Base-by-base conservation (phyloP, 1,140 invertebrate genomes). In the Eulimnadia texana region DNA sequence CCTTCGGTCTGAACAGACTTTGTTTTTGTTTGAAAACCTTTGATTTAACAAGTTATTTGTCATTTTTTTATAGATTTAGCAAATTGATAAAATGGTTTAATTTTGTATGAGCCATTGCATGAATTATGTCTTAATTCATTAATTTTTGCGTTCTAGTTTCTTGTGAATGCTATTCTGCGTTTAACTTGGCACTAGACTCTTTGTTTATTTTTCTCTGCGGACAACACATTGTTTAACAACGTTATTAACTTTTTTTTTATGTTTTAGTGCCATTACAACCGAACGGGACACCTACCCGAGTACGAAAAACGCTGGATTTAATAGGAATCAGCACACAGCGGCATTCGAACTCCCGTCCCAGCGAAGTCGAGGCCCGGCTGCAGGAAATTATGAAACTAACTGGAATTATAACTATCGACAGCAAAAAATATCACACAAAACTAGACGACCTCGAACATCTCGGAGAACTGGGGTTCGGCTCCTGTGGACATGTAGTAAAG, bases 401-500 rank as follows among this genome's bases (percentile, higher is more conserved):
- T 70, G 90, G 90, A 53, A 85, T 90, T 64, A 72, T 95, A 33
- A 90, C 80, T 64, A 85, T 94, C 60, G 81, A 88, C 68, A 85
- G 84, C 47, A 70, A 73, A 24, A 56, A 60, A 25, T 67, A 67
- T 53, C 57, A 70, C 42, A 67, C 69, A n/a, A 68, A 65, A 33
- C 68, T 69, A 11, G 88, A 90, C 78, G 88, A 90, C 72, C 76
- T 91, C 66, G 85, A 86, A 68, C 85, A 72, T 53, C 51, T 78
- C n/a, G 76, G 86, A 70, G 88, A 94, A 72, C 80, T 98, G 63
- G 95, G 94, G 2, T 81, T 90, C 65, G 95, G 94, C 11, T 93
- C 93, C 13, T 98, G 96, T 79, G 93, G 94, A 3, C 85, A 93
- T 71, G 94, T 98, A 3, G 89, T 95, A 68, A 95, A 95, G 78